Conservation (phyloP, 2,797 vertebrate genomes). For the Gymnoscopelus braueri region DNA sequence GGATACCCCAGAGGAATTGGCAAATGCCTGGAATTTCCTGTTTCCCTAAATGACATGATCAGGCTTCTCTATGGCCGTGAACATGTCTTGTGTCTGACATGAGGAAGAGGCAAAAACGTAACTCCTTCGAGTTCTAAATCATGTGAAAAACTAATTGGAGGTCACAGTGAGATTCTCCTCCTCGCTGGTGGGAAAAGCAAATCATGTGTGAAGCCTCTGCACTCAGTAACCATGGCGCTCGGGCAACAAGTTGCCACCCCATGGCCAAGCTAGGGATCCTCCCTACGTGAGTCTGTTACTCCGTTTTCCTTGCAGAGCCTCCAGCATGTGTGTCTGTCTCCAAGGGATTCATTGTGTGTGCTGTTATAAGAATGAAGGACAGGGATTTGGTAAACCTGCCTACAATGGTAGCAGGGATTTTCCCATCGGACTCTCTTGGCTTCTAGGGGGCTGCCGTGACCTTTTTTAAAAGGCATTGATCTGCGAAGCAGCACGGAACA, state of each 20-base stretch:
- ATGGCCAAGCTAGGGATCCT: conserved; percentile 43
- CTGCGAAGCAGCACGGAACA: conserved; percentile 41
- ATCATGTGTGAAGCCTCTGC: conserved; percentile 68
- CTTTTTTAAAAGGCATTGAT: conserved; percentile 71
- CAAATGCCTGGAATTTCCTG: conserved; percentile 64
- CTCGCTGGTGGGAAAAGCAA: conserved; percentile 80
- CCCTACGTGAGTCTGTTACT: conserved; percentile 28
- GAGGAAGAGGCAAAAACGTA: conserved; percentile 43
- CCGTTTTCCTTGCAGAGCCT: conserved; percentile 21
- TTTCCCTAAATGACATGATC: conserved; percentile 27
- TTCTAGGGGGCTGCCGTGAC: conserved; percentile 64
- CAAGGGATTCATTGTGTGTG: conserved; percentile 63
- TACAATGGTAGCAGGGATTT: conserved; percentile 22
- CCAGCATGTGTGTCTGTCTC: conserved; percentile 42
- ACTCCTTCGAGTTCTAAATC: conserved; percentile 54
- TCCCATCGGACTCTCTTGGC: conserved; percentile 41
- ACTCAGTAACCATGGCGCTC: conserved; percentile 69
- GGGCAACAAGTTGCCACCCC: conserved; percentile 54
- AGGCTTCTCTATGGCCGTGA: conserved; percentile 36
- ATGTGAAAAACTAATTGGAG: conserved; percentile 72
- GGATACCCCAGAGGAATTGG: conserved; percentile 52
- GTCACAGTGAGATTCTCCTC: conserved; percentile 55
- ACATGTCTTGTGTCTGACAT: conserved; percentile 40
- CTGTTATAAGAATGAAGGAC: conserved; percentile 40
- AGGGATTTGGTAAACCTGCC: conserved; percentile 52